Evolutionary conservation across 2,888 invertebrate species (phyloP).

Genomic region (Platycheirus albimanus): DNA sequence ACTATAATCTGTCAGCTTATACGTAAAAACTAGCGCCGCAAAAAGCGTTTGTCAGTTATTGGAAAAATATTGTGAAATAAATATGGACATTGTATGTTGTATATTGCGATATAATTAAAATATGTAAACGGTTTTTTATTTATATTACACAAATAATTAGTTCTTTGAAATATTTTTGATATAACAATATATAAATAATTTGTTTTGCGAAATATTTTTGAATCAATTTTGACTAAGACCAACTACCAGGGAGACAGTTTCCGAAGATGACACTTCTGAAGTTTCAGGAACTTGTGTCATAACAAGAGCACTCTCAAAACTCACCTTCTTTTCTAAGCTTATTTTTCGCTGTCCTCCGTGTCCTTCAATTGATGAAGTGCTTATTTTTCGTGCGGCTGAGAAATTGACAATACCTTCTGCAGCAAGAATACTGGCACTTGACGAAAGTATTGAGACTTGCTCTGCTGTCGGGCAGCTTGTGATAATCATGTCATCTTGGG

Average conservation of each 20-base stretch:
- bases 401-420: slow-evolving; percentile 80
- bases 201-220: neutral
- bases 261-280: slow-evolving; percentile 49
- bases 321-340: slow-evolving; percentile 76
- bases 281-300: slow-evolving; percentile 75
- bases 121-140: too few relatives aligned
- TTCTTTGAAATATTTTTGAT: too few relatives aligned
- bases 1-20: too few relatives aligned
- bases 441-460: slow-evolving; percentile 94
- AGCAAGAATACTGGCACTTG: slow-evolving; percentile 89
- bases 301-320: slow-evolving; percentile 74
- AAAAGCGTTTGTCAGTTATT: too few relatives aligned
- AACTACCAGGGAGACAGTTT: neutral
- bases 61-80: too few relatives aligned
- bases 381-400: slow-evolving; percentile 79
- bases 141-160: too few relatives aligned
- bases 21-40: too few relatives aligned
- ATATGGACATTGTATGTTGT: too few relatives aligned
- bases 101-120: too few relatives aligned
- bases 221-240: neutral
- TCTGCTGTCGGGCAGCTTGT: slow-evolving; percentile 96
- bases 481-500: slow-evolving; percentile 90
- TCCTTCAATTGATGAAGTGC: slow-evolving; percentile 78
- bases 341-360: slow-evolving; percentile 28
- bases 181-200: too few relatives aligned